Conservation (phyloP, 2,113 vertebrate genomes). For the Telmatochromis sp. region DNA sequence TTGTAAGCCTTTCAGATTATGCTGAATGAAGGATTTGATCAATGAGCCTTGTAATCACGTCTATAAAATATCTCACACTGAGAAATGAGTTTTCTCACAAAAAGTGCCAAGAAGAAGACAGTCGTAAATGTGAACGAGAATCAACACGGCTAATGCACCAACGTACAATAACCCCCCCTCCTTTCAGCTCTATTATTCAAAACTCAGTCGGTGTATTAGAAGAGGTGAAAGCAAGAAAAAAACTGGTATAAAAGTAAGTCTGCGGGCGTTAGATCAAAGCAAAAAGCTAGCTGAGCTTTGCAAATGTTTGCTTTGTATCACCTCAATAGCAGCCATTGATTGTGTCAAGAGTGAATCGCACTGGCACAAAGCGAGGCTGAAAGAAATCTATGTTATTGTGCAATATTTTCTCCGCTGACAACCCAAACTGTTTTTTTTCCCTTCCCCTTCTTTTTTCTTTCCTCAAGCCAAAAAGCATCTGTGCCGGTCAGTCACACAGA, state of each 20-base stretch:
- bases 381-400: slow-evolving; percentile 21
- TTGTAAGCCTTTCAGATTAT: not conserved
- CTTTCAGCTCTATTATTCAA: not conserved
- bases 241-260: not conserved
- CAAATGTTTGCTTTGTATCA: slow-evolving; percentile 21
- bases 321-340: slow-evolving; percentile 33
- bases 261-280: not conserved
- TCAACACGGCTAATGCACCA: not conserved
- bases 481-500: not conserved
- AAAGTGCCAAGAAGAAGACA: not conserved
- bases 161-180: not conserved
- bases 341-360: not conserved
- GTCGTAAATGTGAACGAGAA: slow-evolving; percentile 15
- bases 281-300: not conserved
- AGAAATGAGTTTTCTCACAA: slow-evolving; percentile 13
- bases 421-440: not conserved
- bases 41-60: slow-evolving; percentile 35
- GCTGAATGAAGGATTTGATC: slow-evolving; percentile 9
- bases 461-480: not conserved
- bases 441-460: not conserved
- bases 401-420: slow-evolving; percentile 1
- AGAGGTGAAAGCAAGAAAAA: not conserved
- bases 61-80: slow-evolving; percentile 10
- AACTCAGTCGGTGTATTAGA: not conserved
- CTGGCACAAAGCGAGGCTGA: slow-evolving; percentile 1